Evolutionary conservation across 2,113 vertebrate genomes (phyloP), one percentile per base, ranked within the genome.

Genomic region (Ivindomyrus marchei): DNA sequence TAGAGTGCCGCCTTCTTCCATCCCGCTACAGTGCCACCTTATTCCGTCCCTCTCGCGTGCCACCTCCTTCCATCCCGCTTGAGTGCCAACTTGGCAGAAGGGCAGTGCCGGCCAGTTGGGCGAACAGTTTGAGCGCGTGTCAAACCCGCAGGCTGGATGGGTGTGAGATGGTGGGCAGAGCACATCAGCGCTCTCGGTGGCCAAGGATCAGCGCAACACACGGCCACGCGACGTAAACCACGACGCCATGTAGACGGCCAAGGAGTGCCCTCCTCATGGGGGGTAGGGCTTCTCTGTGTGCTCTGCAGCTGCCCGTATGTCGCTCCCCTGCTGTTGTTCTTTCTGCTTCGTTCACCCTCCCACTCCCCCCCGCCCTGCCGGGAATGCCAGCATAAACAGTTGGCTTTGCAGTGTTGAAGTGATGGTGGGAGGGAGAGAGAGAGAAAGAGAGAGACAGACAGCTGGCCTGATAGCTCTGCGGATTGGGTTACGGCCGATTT

Each of bases 61-160:
- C n/a, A 11, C n/a, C 62, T 91, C 8, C 87, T 88, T 91, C 95
- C 95, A 95, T 95, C 95, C 95, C 95, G 58, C 91, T 91, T 85
- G 89, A 85, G 87, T 66, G 90, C 77, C 50, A 52, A 85, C 91
- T 93, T 89, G 89, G 84, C 86, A 88, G 53, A 62, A 77, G 31
- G 39, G 45, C 47, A 42, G 31, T 58, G 21, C 85, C 27, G 74
- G 89, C 89, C 94, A 94, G 93, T 94, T 93, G 94, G 93, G 91
- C 74, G 77, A 92, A 93, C 91, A 90, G 93, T 92, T 92, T 91
- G 92, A 46, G 91, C 53, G 85, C 90, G 91, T 89, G 89, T 88
- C 87, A 45, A 90, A 92, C 87, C 91, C 83, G 31, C 27, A 52
- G 91, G 85, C 89, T 92, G 92, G 90, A 91, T 94, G 87, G 92